phyloP scores from a whole-genome alignment of 2,797 vertebrate genomes.

The Cirrhinus mrigala region DNA sequence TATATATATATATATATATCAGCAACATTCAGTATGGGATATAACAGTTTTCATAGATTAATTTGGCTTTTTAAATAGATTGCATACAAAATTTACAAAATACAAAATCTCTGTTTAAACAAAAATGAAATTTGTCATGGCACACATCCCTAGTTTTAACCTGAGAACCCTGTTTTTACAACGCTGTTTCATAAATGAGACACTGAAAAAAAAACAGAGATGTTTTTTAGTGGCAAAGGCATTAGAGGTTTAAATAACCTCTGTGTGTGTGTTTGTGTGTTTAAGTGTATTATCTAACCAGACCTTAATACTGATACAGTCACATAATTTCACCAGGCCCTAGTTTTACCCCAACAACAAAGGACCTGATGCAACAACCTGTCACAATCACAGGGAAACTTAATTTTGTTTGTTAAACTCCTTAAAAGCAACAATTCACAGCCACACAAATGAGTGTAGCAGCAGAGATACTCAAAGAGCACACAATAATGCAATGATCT shows the following conservation, averaged over 20 bases:
- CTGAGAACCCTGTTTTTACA: neutral
- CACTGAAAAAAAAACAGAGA: neutral
- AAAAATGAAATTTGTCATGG: neutral
- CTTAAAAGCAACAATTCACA: neutral
- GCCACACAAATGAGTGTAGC: neutral
- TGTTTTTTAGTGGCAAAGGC: constrained; percentile 46
- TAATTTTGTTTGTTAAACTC: constrained; percentile 2
- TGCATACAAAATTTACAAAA: neutral
- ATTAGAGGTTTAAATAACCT: constrained; percentile 63
- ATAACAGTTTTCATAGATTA: no score
- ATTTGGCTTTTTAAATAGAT: no score
- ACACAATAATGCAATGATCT: neutral
- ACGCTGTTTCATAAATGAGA: neutral
- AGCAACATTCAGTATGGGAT: no score
- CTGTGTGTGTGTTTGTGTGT: neutral
- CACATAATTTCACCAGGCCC: constrained; percentile 34
- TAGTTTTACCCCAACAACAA: constrained; percentile 20
- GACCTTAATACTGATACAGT: constrained; percentile 47
- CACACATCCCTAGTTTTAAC: constrained; percentile 1
- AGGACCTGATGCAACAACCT: constrained; percentile 18
- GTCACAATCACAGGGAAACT: constrained; percentile 29
- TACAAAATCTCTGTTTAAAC: neutral
- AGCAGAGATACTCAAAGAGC: neutral
- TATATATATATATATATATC: no score
- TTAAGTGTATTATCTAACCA: constrained; percentile 59